These are phyloP conservation scores for Rugalucina vietnamica DNA, from an alignment of 2,888 invertebrate genomes.

Conservation along the genomic window DNA sequence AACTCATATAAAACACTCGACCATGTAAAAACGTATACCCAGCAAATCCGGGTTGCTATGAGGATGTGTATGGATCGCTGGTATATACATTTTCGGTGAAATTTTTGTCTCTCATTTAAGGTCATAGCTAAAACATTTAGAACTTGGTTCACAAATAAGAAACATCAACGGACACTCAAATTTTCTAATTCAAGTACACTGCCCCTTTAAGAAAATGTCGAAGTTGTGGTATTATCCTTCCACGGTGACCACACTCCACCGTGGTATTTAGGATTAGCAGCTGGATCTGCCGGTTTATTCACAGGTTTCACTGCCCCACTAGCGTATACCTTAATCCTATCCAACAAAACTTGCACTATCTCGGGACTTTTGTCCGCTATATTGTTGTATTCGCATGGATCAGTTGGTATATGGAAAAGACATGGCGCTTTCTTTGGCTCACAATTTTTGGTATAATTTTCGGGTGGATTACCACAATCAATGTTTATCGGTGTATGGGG, in stretches of 20 bases:
- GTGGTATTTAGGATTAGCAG: constrained; percentile 91
- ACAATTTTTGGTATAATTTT: constrained; percentile 85
- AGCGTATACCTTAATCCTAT: constrained; percentile 86
- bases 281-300: constrained; percentile 89
- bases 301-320: constrained; percentile 89
- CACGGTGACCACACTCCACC: constrained; percentile 88
- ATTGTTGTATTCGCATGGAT: constrained; percentile 94
- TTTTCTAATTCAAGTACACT: too few relatives aligned
- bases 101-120: too few relatives aligned
- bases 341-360: constrained; percentile 68
- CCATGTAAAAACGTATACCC: too few relatives aligned
- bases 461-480: constrained; percentile 72
- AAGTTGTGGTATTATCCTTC: constrained; percentile 37
- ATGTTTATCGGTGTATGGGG: constrained; percentile 41
- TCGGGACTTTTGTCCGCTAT: constrained; percentile 68
- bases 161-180: too few relatives aligned
- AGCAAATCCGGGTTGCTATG: too few relatives aligned
- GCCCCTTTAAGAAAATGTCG: too few relatives aligned
- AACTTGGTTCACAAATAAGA: too few relatives aligned
- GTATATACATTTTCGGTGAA: too few relatives aligned
- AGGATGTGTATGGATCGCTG: too few relatives aligned
- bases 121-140: too few relatives aligned
- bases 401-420: constrained; percentile 90
- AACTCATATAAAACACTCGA: too few relatives aligned
- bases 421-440: constrained; percentile 89